These are phyloP conservation scores for Luperina testacea DNA, from an alignment of 2,888 invertebrate genomes.

Conservation along the genomic window DNA sequence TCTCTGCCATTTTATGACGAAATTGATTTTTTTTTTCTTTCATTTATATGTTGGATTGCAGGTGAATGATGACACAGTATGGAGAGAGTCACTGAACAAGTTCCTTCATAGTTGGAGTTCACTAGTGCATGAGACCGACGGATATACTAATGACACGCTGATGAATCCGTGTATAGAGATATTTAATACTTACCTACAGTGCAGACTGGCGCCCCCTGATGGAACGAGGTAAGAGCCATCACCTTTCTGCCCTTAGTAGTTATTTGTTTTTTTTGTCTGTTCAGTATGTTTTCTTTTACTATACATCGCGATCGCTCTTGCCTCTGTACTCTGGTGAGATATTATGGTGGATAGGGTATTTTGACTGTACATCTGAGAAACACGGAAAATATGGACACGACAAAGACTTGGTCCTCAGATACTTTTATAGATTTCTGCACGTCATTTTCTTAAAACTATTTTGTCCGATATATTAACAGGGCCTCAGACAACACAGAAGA, in stretches of 20 bases:
- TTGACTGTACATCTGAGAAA: background rate
- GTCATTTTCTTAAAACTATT: background rate
- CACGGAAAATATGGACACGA: background rate
- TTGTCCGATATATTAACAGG: conserved; percentile 65
- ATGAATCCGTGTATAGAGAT: conserved; percentile 90
- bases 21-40: background rate
- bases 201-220: conserved; percentile 95
- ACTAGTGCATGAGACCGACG: conserved; percentile 82
- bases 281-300: background rate
- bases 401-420: background rate
- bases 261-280: background rate
- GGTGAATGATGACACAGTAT: conserved; percentile 85
- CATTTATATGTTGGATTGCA: conserved; percentile 58
- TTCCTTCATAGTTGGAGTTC: conserved; percentile 88
- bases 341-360: too few species aligned
- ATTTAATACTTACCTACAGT: conserved; percentile 95
- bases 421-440: background rate
- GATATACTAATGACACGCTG: conserved; percentile 81
- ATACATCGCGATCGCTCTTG: background rate
- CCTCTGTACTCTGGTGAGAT: background rate
- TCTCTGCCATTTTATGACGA: background rate
- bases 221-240: conserved; percentile 88
- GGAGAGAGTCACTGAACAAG: conserved; percentile 87
- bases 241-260: background rate
- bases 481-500: conserved; percentile 80